A percentile compares a stretch with the other conserved stretches of the same genome.
phyloP scores from a whole-genome alignment of 2,797 vertebrate species.

The Ctenopoma multispine region DNA sequence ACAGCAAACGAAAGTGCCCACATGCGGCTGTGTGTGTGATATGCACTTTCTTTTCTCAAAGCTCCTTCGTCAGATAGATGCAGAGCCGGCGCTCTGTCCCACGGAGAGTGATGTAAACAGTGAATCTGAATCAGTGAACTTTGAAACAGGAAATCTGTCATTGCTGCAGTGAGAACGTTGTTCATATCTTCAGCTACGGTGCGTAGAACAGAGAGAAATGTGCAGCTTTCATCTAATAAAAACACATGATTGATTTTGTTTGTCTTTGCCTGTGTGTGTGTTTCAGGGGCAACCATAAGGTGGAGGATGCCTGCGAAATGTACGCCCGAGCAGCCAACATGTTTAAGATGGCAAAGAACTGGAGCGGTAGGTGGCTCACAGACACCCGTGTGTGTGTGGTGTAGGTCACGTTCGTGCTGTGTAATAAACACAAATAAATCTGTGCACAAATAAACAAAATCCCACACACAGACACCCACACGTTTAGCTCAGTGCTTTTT shows the following conservation, averaged over 20 bases:
- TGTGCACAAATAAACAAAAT: constrained; percentile 8
- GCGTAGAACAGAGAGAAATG: too few species aligned
- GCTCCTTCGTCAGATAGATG: not conserved
- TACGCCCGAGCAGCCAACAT: constrained; percentile 98
- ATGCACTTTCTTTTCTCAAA: too few species aligned
- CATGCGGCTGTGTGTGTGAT: too few species aligned
- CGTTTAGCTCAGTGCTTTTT: not conserved
- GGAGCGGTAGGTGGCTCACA: constrained; percentile 89
- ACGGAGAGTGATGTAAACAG: constrained; percentile 8
- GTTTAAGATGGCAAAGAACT: constrained; percentile 99
- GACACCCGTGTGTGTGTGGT: not conserved
- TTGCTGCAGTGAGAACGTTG: not conserved
- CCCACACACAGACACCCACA: constrained; percentile 18
- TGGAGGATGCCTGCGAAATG: constrained; percentile 98
- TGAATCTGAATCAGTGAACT: not conserved
- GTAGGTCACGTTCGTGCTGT: not conserved
- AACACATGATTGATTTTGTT: rapidly evolving
- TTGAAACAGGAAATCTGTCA: not conserved
- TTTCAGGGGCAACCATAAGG: constrained; percentile 92
- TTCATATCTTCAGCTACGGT: too few species aligned
- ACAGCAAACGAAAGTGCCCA: too few species aligned
- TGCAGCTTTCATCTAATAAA: not conserved
- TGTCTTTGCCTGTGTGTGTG: constrained; percentile 17
- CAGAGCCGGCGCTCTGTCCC: not conserved
- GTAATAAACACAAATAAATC: not conserved